phyloP scores from a whole-genome alignment of 2,888 invertebrate genomes.

The Eupithecia tripunctaria region DNA sequence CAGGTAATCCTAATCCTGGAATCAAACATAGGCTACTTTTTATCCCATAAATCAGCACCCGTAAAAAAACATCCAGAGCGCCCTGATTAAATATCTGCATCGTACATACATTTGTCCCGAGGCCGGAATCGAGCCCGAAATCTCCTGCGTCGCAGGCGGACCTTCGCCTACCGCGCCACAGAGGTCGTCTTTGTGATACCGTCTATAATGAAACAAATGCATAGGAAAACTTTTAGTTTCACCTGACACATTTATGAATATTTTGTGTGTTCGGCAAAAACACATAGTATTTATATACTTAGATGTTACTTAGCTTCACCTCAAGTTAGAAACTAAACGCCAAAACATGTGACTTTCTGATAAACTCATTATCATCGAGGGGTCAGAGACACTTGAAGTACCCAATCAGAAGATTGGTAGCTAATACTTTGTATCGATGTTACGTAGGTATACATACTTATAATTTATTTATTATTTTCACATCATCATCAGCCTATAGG shows the following conservation, averaged over 20 bases:
- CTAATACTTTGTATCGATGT: constrained; percentile 42
- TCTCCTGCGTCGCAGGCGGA: too few relatives aligned
- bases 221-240: not conserved
- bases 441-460: constrained; percentile 15
- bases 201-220: not conserved
- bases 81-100: too few relatives aligned
- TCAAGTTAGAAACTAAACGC: constrained; percentile 34
- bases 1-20: too few relatives aligned
- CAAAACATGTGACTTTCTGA: constrained; percentile 41
- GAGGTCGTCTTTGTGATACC: too few relatives aligned
- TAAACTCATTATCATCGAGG: constrained; percentile 47
- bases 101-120: too few relatives aligned
- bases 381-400: constrained; percentile 55
- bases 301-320: not conserved
- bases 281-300: not conserved
- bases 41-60: too few relatives aligned
- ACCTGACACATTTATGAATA: not conserved
- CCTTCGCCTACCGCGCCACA: too few relatives aligned
- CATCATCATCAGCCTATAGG: too few relatives aligned
- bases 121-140: too few relatives aligned
- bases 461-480: constrained; percentile 1
- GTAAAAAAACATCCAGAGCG: too few relatives aligned
- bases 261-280: not conserved
- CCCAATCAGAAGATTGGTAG: constrained; percentile 50
- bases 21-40: too few relatives aligned